phyloP scores from a whole-genome alignment of 92 coral and sea anemone genomes.

The Chrysogorgia sp. region DNA sequence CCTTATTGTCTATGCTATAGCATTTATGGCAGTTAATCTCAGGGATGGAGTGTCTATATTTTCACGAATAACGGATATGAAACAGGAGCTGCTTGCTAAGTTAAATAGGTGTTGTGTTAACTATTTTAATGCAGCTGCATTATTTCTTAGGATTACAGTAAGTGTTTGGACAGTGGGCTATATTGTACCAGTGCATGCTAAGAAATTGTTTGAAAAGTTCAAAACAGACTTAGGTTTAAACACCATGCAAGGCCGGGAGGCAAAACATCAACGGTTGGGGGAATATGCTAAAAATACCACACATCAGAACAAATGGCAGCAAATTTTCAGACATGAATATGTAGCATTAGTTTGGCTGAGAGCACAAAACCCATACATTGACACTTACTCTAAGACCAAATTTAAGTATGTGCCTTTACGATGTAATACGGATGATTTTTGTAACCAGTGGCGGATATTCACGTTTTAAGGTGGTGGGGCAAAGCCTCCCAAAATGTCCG shows the following conservation, averaged over 20 bases:
- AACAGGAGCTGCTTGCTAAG: constrained; percentile 41
- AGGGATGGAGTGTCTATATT: constrained; percentile 56
- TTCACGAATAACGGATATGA: constrained; percentile 46
- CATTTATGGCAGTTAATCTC: constrained; percentile 61
- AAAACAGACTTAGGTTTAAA: constrained; percentile 66
- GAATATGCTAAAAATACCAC: constrained; percentile 63
- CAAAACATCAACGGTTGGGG: constrained; percentile 71
- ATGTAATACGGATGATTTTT: constrained; percentile 58
- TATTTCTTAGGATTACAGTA: constrained; percentile 48
- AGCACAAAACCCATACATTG: constrained; percentile 63
- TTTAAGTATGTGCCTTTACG: constrained; percentile 47
- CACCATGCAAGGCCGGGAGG: constrained; percentile 71
- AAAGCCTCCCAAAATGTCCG: no score
- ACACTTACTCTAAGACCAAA: constrained; percentile 53
- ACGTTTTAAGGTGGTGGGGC: no score
- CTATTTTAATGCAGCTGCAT: constrained; percentile 49
- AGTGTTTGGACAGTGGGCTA: constrained; percentile 75
- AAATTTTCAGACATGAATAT: constrained; percentile 67
- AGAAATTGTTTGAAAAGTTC: constrained; percentile 58
- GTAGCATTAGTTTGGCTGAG: constrained; percentile 67
- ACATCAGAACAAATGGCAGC: constrained; percentile 69
- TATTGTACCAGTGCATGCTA: constrained; percentile 69
- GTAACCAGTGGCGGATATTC: no score
- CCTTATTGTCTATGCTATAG: constrained; percentile 56
- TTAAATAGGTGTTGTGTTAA: constrained; percentile 47